These are phyloP conservation scores for Aplocera efformata DNA, from an alignment of 2,888 invertebrate genomes.

Conservation along the genomic window DNA sequence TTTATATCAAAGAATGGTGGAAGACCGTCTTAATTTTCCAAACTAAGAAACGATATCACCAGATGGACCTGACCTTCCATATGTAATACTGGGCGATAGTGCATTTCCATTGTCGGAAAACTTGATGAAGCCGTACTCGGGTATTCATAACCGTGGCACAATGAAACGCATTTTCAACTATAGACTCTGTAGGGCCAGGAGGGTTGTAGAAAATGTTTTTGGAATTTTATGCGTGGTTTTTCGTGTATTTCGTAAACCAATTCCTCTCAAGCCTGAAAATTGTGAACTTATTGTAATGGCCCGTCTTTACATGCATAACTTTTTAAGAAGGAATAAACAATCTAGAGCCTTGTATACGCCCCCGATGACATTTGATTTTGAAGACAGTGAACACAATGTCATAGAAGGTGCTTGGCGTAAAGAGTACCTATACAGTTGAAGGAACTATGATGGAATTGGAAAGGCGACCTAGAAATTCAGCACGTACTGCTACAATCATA, in stretches of 20 bases:
- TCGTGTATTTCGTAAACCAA: slow-evolving; percentile 17
- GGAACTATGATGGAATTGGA: too few species aligned
- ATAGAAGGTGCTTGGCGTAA: too few species aligned
- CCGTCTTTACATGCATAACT: slow-evolving; percentile 31
- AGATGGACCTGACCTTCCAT: slow-evolving; percentile 5
- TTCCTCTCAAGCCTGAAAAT: not conserved
- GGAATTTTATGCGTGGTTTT: slow-evolving; percentile 17
- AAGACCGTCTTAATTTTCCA: slow-evolving; percentile 19
- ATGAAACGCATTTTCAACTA: slow-evolving; percentile 17
- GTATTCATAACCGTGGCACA: slow-evolving; percentile 13
- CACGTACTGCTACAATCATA: too few species aligned
- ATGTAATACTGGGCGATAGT: slow-evolving; percentile 16
- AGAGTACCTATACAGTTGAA: too few species aligned
- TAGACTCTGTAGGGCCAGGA: slow-evolving; percentile 17
- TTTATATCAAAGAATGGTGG: slow-evolving; percentile 22
- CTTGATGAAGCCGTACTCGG: slow-evolving; percentile 19
- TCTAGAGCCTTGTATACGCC: too few species aligned
- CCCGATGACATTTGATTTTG: too few species aligned
- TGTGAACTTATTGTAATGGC: slow-evolving; percentile 23
- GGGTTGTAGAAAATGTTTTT: slow-evolving; percentile 22
- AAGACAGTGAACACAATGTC: too few species aligned
- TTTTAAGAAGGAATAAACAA: slow-evolving; percentile 1
- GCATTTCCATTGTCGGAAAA: slow-evolving; percentile 21
- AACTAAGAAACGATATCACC: not conserved
- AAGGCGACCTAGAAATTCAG: too few species aligned